A percentile compares a stretch with the other conserved stretches of the same genome.
These are phyloP conservation scores for Heteropelma amictum DNA, from an alignment of 2,888 invertebrate genomes.

Conservation along the genomic window DNA sequence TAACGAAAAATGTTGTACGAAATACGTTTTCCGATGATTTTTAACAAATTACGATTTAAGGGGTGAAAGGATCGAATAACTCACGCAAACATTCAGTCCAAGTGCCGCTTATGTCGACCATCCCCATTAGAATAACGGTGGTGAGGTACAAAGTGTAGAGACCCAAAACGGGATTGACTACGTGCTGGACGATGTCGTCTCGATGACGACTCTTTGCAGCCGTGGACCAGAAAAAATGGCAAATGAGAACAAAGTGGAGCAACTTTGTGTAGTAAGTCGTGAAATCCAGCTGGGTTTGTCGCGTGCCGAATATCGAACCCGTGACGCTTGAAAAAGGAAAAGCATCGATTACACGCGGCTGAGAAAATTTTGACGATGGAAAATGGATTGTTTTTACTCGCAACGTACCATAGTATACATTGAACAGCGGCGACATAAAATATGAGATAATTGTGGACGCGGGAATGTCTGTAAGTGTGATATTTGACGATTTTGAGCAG, in stretches of 20 bases:
- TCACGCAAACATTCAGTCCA: conserved; percentile 79
- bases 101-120: conserved; percentile 77
- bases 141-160: conserved; percentile 78
- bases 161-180: conserved; percentile 77
- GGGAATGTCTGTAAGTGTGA: conserved; percentile 77
- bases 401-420: conserved; percentile 77
- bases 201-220: conserved; percentile 78
- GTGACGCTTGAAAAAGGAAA: conserved; percentile 73
- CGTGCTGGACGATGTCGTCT: conserved; percentile 74
- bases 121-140: conserved; percentile 77
- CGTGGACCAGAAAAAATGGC: conserved; percentile 79
- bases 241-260: conserved; percentile 78
- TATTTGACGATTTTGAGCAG: conserved; percentile 76
- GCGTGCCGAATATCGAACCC: conserved; percentile 76
- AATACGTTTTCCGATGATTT: too few relatives aligned
- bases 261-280: conserved; percentile 78
- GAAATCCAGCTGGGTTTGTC: conserved; percentile 78
- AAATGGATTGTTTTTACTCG: neutral
- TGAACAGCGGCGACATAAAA: conserved; percentile 79
- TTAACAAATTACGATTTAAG: too few relatives aligned
- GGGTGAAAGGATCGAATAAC: conserved; percentile 35
- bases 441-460: conserved; percentile 79
- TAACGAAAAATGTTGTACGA: too few relatives aligned
- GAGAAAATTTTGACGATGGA: neutral
- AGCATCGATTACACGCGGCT: neutral